Evolutionary conservation across 2,113 vertebrate species (phyloP), one percentile per base, ranked within the genome.

Genomic region (Ranitomeya imitator): DNA sequence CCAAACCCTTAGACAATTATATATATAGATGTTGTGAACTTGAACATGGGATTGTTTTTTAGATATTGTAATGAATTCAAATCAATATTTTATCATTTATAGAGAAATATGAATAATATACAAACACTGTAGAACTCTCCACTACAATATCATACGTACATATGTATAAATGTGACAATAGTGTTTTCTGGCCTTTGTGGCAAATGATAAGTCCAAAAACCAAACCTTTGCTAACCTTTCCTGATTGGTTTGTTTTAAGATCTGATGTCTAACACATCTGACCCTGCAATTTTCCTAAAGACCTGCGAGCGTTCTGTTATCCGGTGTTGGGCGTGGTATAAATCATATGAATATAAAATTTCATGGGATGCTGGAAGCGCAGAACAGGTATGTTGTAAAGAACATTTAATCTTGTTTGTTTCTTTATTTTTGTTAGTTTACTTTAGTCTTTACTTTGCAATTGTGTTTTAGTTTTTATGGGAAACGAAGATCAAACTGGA

Each of bases 231-330:
- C 19, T 45, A 45, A n/a, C 14, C 7, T 84, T 55, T 73, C 51
- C 12, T 51, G n/a, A 61, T 78, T n/a, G n/a, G 18, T 78, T 77
- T 77, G 6, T 91, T 91, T 92, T 18, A 88, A 96, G 96, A 96
- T 93, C 91, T 95, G 86, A 93, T 21, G 82, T 91, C 91, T 63
- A 88, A 37, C 90, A 91, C 92, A 88, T 92, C 94, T 89, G 90
- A 92, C 54, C 91, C 93, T 54, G 90, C 94, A 73, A 85, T 96
- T 31, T 89, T 94, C n/a, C 91, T 95, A 67, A 96, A 93, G 91
- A 92, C 91, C 0, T 94, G 96, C 3, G 95, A 96, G 1, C 94
- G 94, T 3, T 61, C 96, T 79, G 91, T 95, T 91, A 92, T 96
- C 81, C 91, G 95, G 74, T 96, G 95, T 88, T 94, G 92, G 92